A percentile compares a stretch with the other conserved stretches of the same genome.
phyloP scores from a whole-genome alignment of 2,797 vertebrate genomes.

The Ciconia nigra region DNA sequence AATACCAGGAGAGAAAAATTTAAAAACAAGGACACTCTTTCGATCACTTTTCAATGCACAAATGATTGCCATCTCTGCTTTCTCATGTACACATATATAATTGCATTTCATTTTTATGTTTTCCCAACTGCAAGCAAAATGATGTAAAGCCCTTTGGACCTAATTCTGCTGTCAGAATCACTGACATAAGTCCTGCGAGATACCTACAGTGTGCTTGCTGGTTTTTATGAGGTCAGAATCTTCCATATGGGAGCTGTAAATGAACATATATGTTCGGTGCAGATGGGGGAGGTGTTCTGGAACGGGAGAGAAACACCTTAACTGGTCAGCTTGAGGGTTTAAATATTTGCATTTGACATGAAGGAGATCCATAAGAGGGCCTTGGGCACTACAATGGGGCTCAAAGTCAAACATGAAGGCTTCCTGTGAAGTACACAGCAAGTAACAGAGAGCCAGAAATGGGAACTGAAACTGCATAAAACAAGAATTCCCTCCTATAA shows the following conservation, averaged over 20 bases:
- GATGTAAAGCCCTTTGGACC: neutral
- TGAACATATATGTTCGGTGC: rapidly evolving
- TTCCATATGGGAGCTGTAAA: neutral
- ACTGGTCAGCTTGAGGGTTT: neutral
- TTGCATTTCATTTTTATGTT: neutral
- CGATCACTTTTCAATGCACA: neutral
- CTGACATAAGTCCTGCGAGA: neutral
- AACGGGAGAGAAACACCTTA: neutral
- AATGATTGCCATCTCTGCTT: neutral
- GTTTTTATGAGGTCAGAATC: neutral
- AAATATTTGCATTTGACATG: neutral
- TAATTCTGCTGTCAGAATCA: neutral
- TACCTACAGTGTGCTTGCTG: neutral
- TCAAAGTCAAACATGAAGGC: neutral
- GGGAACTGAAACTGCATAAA: neutral
- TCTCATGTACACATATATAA: neutral
- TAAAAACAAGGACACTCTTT: neutral
- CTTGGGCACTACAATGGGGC: neutral
- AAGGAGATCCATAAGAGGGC: neutral
- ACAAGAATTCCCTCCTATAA: neutral
- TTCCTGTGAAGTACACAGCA: neutral
- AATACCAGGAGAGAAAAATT: neutral
- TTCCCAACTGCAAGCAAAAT: neutral
- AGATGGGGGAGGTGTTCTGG: neutral
- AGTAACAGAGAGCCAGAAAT: neutral